Evolutionary conservation across 2,113 vertebrate genomes (phyloP), one percentile per base, ranked within the genome.

Genomic region (Taurulus bubalis): DNA sequence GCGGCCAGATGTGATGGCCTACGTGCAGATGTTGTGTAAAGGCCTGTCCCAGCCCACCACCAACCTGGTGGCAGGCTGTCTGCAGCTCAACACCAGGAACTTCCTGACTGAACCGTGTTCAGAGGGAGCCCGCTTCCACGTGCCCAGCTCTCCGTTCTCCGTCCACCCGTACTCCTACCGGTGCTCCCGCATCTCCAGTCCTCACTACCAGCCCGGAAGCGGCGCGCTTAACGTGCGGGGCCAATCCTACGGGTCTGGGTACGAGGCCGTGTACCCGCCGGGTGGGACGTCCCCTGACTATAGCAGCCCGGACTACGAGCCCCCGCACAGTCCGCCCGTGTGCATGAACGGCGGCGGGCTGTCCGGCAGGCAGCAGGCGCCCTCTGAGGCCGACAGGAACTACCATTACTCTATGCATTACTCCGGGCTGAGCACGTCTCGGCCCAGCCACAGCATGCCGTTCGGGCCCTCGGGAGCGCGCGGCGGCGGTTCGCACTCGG

Each of bases 351-450:
- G 96, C 76, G 96, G 96, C 86, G 97, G 96, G 76, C 96, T 97
- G 92, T 95, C 97, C 26, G 95, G 97, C 90, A 96, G 97, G 93
- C 96, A 97, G 89, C 97, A 98, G 94, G 94, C 95, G 75, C 49
- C 93, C 7, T 95, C 97, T 0, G 97, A 99, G 92, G 93, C 96
- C 64, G 98, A 99, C 87, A 97, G 98, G 93, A 97, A 96, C 94
- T 99, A 98, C 90, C 97, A 98, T 84, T 99, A 98, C 92, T 98
- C 98, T 96, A 97, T 99, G 97, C 97, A 98, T 95, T 99, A 98
- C 93, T 96, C 97, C 82, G 95, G 96, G 91, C 95, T 98, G 88
- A 95, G 95, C 80, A 93, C 95, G 28, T 95, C 98, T 80, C 95
- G 97, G 36, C 93, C 97, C 30, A 30, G 92, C 1, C 97, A 97